phyloP scores from a whole-genome alignment of 2,888 invertebrate genomes.

The Drosophila eohydei region DNA sequence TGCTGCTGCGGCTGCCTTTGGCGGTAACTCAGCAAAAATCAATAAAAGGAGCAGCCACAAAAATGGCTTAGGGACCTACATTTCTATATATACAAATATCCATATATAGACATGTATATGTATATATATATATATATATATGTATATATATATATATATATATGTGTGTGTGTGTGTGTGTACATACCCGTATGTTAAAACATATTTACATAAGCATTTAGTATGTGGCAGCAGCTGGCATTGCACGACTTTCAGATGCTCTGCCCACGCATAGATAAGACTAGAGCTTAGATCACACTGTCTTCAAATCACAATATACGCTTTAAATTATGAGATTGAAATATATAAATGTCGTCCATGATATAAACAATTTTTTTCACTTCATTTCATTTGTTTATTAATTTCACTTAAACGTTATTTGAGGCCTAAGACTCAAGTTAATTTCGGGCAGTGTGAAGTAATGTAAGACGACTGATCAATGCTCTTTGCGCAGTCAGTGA shows the following conservation, averaged over 20 bases:
- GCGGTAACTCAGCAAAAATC: slow-evolving; percentile 45
- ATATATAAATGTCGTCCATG: no score
- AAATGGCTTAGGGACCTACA: slow-evolving; percentile 46
- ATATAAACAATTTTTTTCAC: no score
- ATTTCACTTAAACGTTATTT: no score
- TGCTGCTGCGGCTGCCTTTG: slow-evolving; percentile 29
- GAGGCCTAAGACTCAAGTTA: no score
- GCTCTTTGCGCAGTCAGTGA: no score
- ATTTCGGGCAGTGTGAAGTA: no score
- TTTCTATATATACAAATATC: slow-evolving; percentile 14
- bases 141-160: not conserved
- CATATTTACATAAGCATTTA: slow-evolving; percentile 20
- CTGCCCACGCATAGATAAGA: not conserved
- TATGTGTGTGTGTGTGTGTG: not conserved
- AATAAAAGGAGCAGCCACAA: slow-evolving; percentile 53
- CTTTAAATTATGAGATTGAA: no score
- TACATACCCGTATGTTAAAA: slow-evolving; percentile 1
- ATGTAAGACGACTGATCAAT: no score
- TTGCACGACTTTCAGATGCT: slow-evolving; percentile 5
- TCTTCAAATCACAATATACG: no score
- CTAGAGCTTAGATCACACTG: not conserved
- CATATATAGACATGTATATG: slow-evolving; percentile 8
- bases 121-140: not conserved
- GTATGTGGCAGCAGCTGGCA: not conserved
- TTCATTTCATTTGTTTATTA: no score